A percentile compares a stretch with the other conserved stretches of the same genome.
These are phyloP conservation scores for Clivina fossor DNA, from an alignment of 2,888 invertebrate genomes.

Conservation along the genomic window DNA sequence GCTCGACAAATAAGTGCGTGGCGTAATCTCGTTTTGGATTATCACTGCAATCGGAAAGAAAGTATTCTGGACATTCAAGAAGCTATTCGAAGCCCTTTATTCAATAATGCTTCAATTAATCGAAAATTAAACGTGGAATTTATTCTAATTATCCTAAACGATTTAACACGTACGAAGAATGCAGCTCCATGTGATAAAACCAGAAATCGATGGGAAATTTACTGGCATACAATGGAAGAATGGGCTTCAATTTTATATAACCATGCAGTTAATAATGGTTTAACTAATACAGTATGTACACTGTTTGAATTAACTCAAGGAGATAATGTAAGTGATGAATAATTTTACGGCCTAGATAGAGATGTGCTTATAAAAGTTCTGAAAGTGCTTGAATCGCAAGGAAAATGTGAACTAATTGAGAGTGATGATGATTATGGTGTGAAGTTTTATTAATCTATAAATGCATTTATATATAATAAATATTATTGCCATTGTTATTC, in stretches of 20 bases:
- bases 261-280: conserved; percentile 78
- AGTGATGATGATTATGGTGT: conserved; percentile 90
- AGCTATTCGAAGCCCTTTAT: conserved; percentile 72
- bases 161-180: conserved; percentile 75
- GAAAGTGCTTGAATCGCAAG: conserved; percentile 71
- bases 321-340: conserved; percentile 77
- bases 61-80: conserved; percentile 82
- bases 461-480: no score
- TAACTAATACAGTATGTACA: conserved; percentile 88
- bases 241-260: conserved; percentile 90
- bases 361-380: conserved; percentile 81
- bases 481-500: no score
- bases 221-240: conserved; percentile 93
- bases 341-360: conserved; percentile 84
- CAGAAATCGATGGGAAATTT: conserved; percentile 83
- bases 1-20: conserved; percentile 91
- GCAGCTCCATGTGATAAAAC: conserved; percentile 84
- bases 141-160: conserved; percentile 73
- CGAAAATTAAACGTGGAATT: conserved; percentile 78
- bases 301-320: conserved; percentile 87
- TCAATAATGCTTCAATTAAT: conserved; percentile 81
- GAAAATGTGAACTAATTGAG: conserved; percentile 87
- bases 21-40: conserved; percentile 83
- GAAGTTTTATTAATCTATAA: conserved; percentile 95
- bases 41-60: conserved; percentile 75